Base-by-base conservation (phyloP, 2,888 invertebrate species). In the Dasysyrphus albostriatus region DNA sequence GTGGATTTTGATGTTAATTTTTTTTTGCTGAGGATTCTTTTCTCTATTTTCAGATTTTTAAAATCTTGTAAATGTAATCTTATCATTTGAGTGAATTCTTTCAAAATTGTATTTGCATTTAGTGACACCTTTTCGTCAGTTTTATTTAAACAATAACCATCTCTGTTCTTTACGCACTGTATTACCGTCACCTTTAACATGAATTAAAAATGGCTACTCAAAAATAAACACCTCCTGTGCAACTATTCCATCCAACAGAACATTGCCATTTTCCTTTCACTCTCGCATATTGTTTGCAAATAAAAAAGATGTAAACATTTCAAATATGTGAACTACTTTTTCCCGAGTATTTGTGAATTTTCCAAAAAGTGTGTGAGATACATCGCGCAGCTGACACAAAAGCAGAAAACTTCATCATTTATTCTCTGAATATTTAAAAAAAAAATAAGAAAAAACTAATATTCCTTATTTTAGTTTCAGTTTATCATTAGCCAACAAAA, bases 241-340 rank as follows among this genome's bases (percentile, higher is more conserved):
- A 3, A 37, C 59, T 47, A 3, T 51, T 83, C n/a, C 9, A 29
- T 58, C 85, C 54, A 47, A 63, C 19, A 3, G 5, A 56, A 39
- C 10, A 14, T 32, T 14, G 14, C 12, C 16, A 54, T 65, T n/a
- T 72, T 47, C 32, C 24, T 79, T 70, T 75, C 79, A 10, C 83
- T 87, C 79, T 16, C 72, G 61, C 83, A 79, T 74, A 75, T 87
- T 87, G 87, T 87, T 87, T 87, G 87, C 87, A 87, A 87, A 87
- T 87, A 87, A 87, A 87, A 87, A 83, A 85, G 65, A 83, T 83
- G 87, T 87, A 87, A 87, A 87, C 87, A 87, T 82, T 74, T 47
- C 42, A 61, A 47, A 81, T 85, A 69, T 8, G 69, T 83, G 87
- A 83, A 67, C 70, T 12, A 16, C 6, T 16, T 12, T 63, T 58